These are phyloP conservation scores for Thaumetopoea pityocampa DNA, from an alignment of 1,140 invertebrate species.

Conservation along the genomic window DNA sequence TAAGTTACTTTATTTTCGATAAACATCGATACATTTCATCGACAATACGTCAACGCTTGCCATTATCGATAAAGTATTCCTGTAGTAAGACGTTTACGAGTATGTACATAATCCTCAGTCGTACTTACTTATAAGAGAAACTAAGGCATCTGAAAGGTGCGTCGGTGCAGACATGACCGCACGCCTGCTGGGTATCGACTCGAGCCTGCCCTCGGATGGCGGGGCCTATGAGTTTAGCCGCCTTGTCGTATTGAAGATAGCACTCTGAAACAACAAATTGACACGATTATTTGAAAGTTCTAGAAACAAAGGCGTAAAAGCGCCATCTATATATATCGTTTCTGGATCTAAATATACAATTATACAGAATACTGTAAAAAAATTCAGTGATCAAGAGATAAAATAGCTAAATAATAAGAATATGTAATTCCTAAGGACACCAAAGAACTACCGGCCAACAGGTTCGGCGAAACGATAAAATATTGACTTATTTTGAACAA, in stretches of 20 bases:
- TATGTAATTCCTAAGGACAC: too few species aligned
- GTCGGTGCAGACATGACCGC: constrained; percentile 80
- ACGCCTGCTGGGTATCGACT: constrained; percentile 80
- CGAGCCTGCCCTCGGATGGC: constrained; percentile 79
- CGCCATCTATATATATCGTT: too few species aligned
- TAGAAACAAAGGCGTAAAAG: too few species aligned
- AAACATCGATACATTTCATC: too few species aligned
- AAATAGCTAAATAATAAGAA: too few species aligned
- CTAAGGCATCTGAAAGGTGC: constrained; percentile 82
- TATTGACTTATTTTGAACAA: too few species aligned
- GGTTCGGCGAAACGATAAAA: too few species aligned
- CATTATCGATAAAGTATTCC: neutral
- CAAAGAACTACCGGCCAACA: too few species aligned
- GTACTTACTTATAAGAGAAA: constrained; percentile 81
- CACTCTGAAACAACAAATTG: constrained; percentile 77
- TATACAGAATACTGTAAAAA: too few species aligned
- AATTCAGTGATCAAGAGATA: too few species aligned
- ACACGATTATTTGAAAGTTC: neutral
- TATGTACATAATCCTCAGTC: neutral
- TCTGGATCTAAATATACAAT: too few species aligned
- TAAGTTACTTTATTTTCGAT: too few species aligned
- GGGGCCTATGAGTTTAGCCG: constrained; percentile 80
- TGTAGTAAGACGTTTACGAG: neutral
- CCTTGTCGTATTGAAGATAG: constrained; percentile 83
- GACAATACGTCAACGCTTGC: constrained; percentile 1